Evolutionary conservation across 1,140 invertebrate species (phyloP).

Genomic region (Papilio glaucus): DNA sequence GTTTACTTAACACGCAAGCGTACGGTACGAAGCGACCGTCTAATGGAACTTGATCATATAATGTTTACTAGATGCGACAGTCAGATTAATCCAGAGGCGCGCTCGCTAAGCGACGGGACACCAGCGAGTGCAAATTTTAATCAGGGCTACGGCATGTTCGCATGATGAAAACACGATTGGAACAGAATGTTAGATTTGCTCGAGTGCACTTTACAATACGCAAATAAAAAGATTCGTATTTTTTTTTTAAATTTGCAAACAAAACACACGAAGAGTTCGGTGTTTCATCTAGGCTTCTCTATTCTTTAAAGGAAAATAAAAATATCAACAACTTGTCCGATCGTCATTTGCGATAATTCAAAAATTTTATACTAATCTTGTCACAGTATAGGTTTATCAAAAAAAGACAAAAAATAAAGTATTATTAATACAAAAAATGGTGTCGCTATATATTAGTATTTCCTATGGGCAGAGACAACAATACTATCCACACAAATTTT

Average conservation of each 20-base stretch:
- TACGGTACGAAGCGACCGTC: background rate
- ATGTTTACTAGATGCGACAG: slow-evolving; percentile 36
- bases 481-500: too few species aligned
- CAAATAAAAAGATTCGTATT: slow-evolving; percentile 3
- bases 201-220: slow-evolving; percentile 11
- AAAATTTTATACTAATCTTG: too few species aligned
- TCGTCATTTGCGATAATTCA: too few species aligned
- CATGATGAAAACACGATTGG: slow-evolving; percentile 51
- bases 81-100: slow-evolving; percentile 49
- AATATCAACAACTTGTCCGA: too few species aligned
- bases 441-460: too few species aligned
- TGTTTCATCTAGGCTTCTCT: background rate
- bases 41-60: slow-evolving; percentile 28
- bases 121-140: slow-evolving; percentile 55
- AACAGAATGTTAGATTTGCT: slow-evolving; percentile 44
- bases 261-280: background rate
- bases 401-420: too few species aligned
- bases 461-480: too few species aligned
- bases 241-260: slow-evolving; percentile 20
- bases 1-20: slow-evolving; percentile 23
- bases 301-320: background rate
- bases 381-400: too few species aligned
- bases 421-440: too few species aligned
- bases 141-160: slow-evolving; percentile 53
- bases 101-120: slow-evolving; percentile 43